Evolutionary conservation across 37 sponge, comb jelly and placozoan genomes (phyloP), one percentile per base, ranked within the genome.

Genomic region (Lycopodina hypogea): DNA sequence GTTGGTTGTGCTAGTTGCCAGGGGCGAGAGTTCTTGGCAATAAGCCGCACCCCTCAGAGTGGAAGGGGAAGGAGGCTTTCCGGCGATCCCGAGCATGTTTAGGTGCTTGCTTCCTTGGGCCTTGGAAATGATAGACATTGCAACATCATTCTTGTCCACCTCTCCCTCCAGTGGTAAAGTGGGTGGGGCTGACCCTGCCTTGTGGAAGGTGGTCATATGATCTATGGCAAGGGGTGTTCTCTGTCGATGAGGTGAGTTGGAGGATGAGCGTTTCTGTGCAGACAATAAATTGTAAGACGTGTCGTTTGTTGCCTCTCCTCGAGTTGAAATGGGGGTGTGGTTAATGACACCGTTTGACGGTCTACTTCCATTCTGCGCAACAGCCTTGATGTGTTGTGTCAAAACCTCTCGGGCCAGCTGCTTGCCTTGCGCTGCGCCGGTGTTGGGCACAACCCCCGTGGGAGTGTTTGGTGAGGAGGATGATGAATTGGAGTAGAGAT

Each of bases 251-350:
- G 42, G 42, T 24, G 70, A 70, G 17, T 42, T 70, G 70, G 70
- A 70, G 1, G 42, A 45, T 8, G 71, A 70, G 1, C 71, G 71
- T n/a, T 70, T 48, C 26, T 39, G 30, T 6, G 74, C 4, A 15
- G 79, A 22, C 0, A 26, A 32, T 30, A 29, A 28, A 28, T 29
- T 51, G 18, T 68, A 68, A 38, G 79, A 67, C n/a, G 22, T 22
- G 24, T 45, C 41, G 7, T 18, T 78, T 2, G 68, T 78, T n/a
- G 42, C 79, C 68, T 78, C 79, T 7, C 79, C 79, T 39, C 51
- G 42, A 39, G 79, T 78, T 2, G 37, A 66, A 22, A 78, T 53
- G n/a, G 79, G 79, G 34, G 45, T 34, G 34, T 21, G 22, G 17
- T 35, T 39, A 18, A 73, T 73, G 55, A 72, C 48, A 3, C 79